These are phyloP conservation scores for Penaeus monodon DNA, from an alignment of 2,888 invertebrate genomes.

Conservation along the genomic window DNA sequence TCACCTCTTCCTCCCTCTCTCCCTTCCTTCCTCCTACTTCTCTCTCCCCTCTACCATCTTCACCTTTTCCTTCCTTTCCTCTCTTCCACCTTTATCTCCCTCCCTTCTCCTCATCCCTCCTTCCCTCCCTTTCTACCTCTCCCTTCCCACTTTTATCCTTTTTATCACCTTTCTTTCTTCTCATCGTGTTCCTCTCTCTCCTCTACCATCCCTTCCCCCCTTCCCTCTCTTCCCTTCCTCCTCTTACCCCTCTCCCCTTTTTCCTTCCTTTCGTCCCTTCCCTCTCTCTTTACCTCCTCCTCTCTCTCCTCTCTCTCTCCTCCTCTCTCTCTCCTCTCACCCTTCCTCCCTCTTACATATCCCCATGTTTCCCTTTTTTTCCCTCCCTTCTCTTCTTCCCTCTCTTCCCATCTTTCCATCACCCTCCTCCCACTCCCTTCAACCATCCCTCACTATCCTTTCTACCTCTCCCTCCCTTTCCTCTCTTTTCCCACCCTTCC, in stretches of 20 bases:
- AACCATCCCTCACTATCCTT: too few relatives aligned
- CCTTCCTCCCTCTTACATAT: too few relatives aligned
- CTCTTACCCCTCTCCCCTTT: too few relatives aligned
- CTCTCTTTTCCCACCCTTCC: too few relatives aligned
- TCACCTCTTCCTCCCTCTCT: neutral
- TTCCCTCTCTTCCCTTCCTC: neutral
- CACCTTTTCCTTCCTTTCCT: neutral
- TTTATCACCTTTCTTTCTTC: neutral
- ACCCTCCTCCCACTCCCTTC: neutral
- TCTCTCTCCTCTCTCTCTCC: too few relatives aligned
- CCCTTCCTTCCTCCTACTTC: neutral
- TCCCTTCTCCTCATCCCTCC: neutral
- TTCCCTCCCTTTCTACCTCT: neutral
- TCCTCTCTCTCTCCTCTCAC: too few relatives aligned
- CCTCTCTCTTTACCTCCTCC: too few relatives aligned
- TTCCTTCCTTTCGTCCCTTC: too few relatives aligned
- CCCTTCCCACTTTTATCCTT: neutral
- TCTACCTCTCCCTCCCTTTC: too few relatives aligned
- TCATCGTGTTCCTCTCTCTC: too few relatives aligned
- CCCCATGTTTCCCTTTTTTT: fast-evolving
- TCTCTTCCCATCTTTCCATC: too few relatives aligned
- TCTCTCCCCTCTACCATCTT: neutral
- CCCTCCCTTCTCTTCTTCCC: too few relatives aligned
- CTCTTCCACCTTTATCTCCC: neutral
- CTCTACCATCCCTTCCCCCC: neutral